Evolutionary conservation across 1,140 invertebrate species (phyloP).

Genomic region (Microplitis demolitor): DNA sequence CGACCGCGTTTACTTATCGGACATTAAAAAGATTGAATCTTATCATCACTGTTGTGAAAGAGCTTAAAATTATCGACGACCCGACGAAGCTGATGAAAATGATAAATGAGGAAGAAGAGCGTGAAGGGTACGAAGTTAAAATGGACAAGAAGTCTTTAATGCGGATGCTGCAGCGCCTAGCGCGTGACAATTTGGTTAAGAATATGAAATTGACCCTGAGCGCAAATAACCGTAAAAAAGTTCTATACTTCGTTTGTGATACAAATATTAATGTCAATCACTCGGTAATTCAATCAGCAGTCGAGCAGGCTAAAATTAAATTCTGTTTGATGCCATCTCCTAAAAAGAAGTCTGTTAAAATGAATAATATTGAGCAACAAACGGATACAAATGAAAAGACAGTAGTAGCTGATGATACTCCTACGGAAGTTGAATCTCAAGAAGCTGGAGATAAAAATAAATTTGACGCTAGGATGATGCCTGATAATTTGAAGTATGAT

Average conservation of each 20-base stretch:
- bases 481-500: slow-evolving; percentile 24
- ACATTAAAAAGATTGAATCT: slow-evolving; percentile 65
- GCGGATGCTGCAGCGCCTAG: slow-evolving; percentile 64
- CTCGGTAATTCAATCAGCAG: slow-evolving; percentile 63
- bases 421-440: background rate
- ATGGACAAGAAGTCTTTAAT: slow-evolving; percentile 70
- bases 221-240: slow-evolving; percentile 57
- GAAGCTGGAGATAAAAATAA: background rate
- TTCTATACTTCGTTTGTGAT: slow-evolving; percentile 66
- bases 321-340: slow-evolving; percentile 53
- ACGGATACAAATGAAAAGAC: background rate
- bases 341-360: slow-evolving; percentile 12
- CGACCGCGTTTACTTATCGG: slow-evolving; percentile 55
- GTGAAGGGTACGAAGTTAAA: slow-evolving; percentile 63
- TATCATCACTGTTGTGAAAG: slow-evolving; percentile 66
- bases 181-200: slow-evolving; percentile 66
- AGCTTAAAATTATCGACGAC: slow-evolving; percentile 66
- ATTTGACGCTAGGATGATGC: background rate
- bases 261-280: slow-evolving; percentile 62
- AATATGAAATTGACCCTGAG: slow-evolving; percentile 65
- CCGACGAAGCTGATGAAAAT: slow-evolving; percentile 62
- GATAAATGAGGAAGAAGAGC: slow-evolving; percentile 63
- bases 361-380: background rate
- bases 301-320: slow-evolving; percentile 69
- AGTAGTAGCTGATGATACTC: background rate